phyloP scores from a whole-genome alignment of 2,113 vertebrate genomes.

The Thoracochromis brauschi region DNA sequence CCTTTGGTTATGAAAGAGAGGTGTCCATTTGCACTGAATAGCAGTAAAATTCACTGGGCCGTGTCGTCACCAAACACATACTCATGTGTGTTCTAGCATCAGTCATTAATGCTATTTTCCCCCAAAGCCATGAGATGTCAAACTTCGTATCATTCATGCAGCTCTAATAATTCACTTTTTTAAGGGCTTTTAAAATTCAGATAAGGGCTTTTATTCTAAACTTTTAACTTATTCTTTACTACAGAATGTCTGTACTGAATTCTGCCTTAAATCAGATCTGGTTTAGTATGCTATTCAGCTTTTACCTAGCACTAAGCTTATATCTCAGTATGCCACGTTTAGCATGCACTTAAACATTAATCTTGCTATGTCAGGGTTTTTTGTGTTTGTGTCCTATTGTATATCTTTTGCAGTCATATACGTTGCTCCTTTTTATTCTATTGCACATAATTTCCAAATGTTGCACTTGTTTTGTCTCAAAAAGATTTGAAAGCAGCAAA shows the following conservation, averaged over 20 bases:
- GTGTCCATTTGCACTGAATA: slow-evolving; percentile 58
- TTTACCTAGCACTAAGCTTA: slow-evolving; percentile 52
- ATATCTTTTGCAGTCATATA: background rate
- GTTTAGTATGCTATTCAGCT: slow-evolving; percentile 6
- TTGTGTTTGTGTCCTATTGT: slow-evolving; percentile 23
- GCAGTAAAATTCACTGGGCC: slow-evolving; percentile 50
- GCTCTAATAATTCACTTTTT: background rate
- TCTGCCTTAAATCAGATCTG: slow-evolving; percentile 48
- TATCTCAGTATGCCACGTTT: slow-evolving; percentile 41
- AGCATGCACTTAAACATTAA: slow-evolving; percentile 64
- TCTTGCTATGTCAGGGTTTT: background rate
- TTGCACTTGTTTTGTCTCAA: slow-evolving; percentile 63
- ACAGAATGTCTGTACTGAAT: slow-evolving; percentile 24
- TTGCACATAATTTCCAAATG: slow-evolving; percentile 63
- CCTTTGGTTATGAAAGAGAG: background rate
- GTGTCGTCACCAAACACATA: background rate
- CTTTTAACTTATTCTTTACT: slow-evolving; percentile 34
- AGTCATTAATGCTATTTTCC: background rate
- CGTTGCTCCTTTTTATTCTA: slow-evolving; percentile 40
- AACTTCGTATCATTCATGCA: background rate
- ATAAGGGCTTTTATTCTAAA: slow-evolving; percentile 1
- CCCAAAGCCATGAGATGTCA: slow-evolving; percentile 3
- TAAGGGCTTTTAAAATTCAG: slow-evolving; percentile 4
- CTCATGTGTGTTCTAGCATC: background rate
- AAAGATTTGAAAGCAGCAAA: slow-evolving; percentile 17